Evolutionary conservation across 1,140 invertebrate genomes (phyloP), one percentile per base, ranked within the genome.

Genomic region (Matsumurasca onukii): DNA sequence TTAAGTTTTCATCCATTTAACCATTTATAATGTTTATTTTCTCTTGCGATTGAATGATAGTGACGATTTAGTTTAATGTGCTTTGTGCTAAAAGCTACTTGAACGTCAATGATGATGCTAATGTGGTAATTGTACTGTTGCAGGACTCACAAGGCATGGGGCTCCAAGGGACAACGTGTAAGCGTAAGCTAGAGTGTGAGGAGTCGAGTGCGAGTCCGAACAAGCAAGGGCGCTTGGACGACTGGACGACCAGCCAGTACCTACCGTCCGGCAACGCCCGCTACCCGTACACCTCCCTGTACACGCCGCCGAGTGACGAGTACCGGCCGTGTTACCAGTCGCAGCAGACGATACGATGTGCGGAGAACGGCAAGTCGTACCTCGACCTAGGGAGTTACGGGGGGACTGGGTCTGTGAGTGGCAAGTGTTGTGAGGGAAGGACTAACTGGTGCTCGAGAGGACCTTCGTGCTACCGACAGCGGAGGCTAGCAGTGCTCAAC

Each of bases 351-450:
- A 93, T 93, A 78, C 86, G 91, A 55, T 88, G 89, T 73, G 93
- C 93, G 70, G 92, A 94, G 78, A 94, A 94, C 77, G 93, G 93
- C 71, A 95, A 95, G 80, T 93, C 91, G 62, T 95, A 94, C 80
- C 80, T 94, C 74, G 92, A 94, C 79, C 82, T 95, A 68, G 93
- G 92, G 68, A 86, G 87, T 71, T 88, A 88, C 61, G 82, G 80
- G 73, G 80, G 79, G 67, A 79, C 79, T n/a, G 75, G 76, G 66
- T 74, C 69, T 61, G 70, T 72, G 64, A 68, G 73, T 66, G 48
- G 69, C 49, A 72, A 82, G 80, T 90, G 89, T 78, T 90, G 88
- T 80, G 89, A 90, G 74, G 89, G 89, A 65, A 85, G 87, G 73
- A 85, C 86, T 69, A 86, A 84, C 61, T 91, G 91, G 86, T 71